A percentile compares a stretch with the other conserved stretches of the same genome.
phyloP scores from a whole-genome alignment of 2,888 invertebrate species.

The Drosophila emarginata region DNA sequence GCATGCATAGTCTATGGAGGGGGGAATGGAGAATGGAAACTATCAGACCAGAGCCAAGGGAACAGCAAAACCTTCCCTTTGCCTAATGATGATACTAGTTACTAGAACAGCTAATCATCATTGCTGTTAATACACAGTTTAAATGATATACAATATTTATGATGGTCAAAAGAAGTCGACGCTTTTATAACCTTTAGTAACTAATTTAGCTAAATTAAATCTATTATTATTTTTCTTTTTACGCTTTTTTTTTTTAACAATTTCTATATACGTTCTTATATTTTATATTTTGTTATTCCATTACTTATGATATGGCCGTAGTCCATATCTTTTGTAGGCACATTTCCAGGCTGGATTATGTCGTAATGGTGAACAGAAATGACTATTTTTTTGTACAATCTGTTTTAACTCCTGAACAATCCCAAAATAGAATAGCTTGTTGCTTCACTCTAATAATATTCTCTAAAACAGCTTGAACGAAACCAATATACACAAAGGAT shows the following conservation, averaged over 20 bases:
- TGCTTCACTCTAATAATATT: no score
- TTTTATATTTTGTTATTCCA: no score
- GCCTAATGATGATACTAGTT: not conserved
- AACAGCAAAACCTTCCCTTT: not conserved
- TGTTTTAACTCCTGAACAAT: no score
- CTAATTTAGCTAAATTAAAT: no score
- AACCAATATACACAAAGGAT: no score
- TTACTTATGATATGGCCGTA: no score
- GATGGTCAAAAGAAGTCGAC: slow-evolving; percentile 1
- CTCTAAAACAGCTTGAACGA: no score
- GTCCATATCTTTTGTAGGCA: no score
- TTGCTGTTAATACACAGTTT: not conserved
- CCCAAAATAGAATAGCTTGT: no score
- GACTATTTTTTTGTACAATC: no score
- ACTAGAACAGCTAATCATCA: not conserved
- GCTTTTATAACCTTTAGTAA: not conserved
- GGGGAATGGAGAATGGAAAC: not conserved
- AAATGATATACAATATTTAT: not conserved
- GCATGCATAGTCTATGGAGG: not conserved
- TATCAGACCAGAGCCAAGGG: not conserved
- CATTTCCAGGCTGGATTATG: no score
- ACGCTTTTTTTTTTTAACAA: not conserved
- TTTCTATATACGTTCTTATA: not conserved
- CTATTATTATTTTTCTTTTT: not conserved
- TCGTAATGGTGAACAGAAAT: no score